Base-by-base conservation (phyloP, 2,113 vertebrate species). In the Oryzias melastigma region DNA sequence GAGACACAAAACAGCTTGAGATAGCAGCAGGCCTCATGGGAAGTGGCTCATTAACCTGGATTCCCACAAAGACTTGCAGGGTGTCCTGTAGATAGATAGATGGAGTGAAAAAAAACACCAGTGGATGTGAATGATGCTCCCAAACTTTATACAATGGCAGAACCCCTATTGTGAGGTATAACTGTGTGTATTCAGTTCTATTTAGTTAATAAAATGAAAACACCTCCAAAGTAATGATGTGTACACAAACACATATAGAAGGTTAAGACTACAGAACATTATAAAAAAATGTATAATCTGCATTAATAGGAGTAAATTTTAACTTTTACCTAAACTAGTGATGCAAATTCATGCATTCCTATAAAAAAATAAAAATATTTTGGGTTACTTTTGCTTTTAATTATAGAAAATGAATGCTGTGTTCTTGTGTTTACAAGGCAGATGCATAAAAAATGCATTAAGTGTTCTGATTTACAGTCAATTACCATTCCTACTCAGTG, bases 41-140 rank as follows among this genome's bases (percentile, higher is more conserved):
- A 78, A 71, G 60, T n/a, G 53, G 47, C 29, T 80, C 62, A 71
- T 80, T 78, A 82, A 75, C 65, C 77, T 70, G 73, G 59, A 77
- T 75, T 54, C 65, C 18, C 17, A 35, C 61, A 10, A 47, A 52
- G 69, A 43, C 17, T 29, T 20, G 57, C 58, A 69, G 45, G 52
- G 52, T 8, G 1, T 46, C 57, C 18, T 27, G 19, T 3, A 45
- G 59, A 63, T 16, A 58, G 24, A 41, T 20, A 17, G 51, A 68
- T 44, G 17, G 17, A 48, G 25, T 5, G 8, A 35, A 35, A 35
- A 35, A 35, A 59, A 57, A 48, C 46, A 65, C 64, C 52, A 43
- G 14, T 2, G 15, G 27, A 70, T 27, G 20, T 40, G 15, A 43
- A 15, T 62, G 27, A 12, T 20, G 12, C 5, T 2, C 16, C 14